phyloP scores from a whole-genome alignment of 2,113 vertebrate genomes.

The Fulmarus glacialis region DNA sequence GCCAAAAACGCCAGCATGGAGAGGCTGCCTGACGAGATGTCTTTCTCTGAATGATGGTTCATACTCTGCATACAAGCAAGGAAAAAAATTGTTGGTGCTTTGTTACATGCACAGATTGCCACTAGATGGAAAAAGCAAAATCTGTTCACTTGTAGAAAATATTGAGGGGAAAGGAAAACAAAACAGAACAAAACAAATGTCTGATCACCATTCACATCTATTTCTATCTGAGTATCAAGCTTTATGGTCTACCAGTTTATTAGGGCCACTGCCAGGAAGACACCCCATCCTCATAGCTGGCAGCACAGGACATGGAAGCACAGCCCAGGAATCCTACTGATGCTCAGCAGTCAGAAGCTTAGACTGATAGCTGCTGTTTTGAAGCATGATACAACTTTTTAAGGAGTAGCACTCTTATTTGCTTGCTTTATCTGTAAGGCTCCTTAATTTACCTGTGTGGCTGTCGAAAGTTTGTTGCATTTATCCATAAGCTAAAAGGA shows the following conservation, averaged over 20 bases:
- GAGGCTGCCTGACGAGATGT: neutral
- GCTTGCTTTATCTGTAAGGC: neutral
- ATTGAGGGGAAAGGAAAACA: neutral
- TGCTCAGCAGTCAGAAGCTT: neutral
- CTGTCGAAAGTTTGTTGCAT: neutral
- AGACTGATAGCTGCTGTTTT: neutral
- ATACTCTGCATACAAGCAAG: neutral
- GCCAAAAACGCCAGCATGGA: neutral
- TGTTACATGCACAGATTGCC: neutral
- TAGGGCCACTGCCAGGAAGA: neutral
- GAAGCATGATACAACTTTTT: neutral
- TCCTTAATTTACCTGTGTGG: neutral
- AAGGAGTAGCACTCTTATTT: neutral
- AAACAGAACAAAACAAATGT: neutral
- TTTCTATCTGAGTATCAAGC: neutral
- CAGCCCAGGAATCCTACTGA: neutral
- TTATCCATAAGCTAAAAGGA: neutral
- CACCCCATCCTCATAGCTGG: neutral
- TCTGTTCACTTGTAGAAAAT: neutral
- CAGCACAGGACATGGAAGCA: neutral
- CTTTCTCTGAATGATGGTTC: neutral
- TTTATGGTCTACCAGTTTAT: neutral
- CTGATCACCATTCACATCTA: neutral
- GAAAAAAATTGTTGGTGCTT: neutral
- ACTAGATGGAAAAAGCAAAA: neutral